Percentiles rank a stretch among this genome's conserved stretches.
phyloP scores from a whole-genome alignment of 2,888 invertebrate genomes.

The Pseudoips prasinana region DNA sequence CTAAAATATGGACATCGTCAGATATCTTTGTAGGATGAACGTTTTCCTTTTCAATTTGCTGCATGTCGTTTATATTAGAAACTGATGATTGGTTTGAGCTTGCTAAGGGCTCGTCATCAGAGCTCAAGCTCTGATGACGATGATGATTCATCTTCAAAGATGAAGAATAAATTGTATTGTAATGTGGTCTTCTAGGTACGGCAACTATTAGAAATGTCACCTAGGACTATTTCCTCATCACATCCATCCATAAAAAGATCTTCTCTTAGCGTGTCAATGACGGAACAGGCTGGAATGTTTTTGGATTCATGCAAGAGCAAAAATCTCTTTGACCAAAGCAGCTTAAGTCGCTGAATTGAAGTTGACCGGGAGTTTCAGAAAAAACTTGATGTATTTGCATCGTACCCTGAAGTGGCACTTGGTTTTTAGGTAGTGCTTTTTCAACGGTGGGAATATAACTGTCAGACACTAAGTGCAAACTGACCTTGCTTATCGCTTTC shows the following conservation, averaged over 20 bases:
- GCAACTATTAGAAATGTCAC: constrained; percentile 1
- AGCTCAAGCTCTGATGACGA: no score
- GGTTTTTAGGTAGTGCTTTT: background rate
- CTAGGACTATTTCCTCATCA: background rate
- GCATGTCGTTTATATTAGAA: constrained; percentile 4
- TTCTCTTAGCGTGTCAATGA: background rate
- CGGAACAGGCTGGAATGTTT: constrained; percentile 2
- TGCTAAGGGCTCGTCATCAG: background rate
- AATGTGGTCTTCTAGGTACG: constrained; percentile 1
- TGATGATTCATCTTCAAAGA: no score
- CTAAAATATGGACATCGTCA: constrained; percentile 1
- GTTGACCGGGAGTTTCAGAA: constrained; percentile 1
- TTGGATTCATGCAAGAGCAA: constrained; percentile 2
- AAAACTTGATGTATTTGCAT: constrained; percentile 4
- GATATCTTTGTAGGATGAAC: constrained; percentile 9
- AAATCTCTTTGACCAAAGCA: constrained; percentile 4
- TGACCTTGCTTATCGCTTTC: background rate
- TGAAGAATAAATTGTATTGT: constrained; percentile 1
- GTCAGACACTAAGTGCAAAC: background rate
- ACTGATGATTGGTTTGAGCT: background rate
- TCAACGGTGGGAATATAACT: background rate
- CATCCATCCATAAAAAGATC: background rate
- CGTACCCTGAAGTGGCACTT: constrained; percentile 1
- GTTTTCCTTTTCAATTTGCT: constrained; percentile 6
- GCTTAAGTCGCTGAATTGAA: constrained; percentile 1